Conservation (phyloP, 1,140 invertebrate species). For the Halyomorpha halys region DNA sequence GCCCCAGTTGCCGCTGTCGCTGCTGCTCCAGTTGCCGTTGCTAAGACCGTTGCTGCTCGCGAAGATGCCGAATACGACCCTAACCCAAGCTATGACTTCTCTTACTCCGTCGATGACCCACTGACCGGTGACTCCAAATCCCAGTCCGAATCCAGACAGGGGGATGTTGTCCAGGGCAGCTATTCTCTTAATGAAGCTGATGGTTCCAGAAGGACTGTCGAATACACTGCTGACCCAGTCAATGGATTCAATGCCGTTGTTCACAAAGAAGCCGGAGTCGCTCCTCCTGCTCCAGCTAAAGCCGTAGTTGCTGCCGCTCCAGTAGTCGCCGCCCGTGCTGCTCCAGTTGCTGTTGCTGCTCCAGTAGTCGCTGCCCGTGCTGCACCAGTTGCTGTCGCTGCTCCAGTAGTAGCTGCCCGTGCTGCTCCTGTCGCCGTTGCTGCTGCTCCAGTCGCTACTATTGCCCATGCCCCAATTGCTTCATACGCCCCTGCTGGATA, state of each 20-base stretch:
- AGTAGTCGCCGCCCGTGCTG: background rate
- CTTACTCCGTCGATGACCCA: slow-evolving; percentile 34
- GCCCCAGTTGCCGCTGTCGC: slow-evolving; percentile 5
- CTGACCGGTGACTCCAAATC: slow-evolving; percentile 34
- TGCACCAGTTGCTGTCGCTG: background rate
- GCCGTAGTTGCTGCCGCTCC: background rate
- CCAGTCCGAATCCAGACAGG: slow-evolving; percentile 33
- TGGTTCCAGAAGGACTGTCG: slow-evolving; percentile 24
- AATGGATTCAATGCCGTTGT: slow-evolving; percentile 1
- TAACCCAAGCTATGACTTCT: slow-evolving; percentile 32
- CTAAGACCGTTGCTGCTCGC: slow-evolving; percentile 32
- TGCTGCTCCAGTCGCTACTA: background rate
- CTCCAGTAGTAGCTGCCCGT: background rate
- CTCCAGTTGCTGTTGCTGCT: background rate
- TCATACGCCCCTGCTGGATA: background rate
- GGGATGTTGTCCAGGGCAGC: slow-evolving; percentile 13
- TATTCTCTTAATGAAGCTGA: slow-evolving; percentile 31
- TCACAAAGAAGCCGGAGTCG: background rate
- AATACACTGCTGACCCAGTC: background rate
- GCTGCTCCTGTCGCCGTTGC: slow-evolving; percentile 15
- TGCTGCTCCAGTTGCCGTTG: slow-evolving; percentile 12
- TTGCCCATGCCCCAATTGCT: slow-evolving; percentile 20
- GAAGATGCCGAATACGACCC: slow-evolving; percentile 20
- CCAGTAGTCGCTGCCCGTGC: background rate
- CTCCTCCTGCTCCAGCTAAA: background rate